Conservation (phyloP, 2,888 invertebrate genomes). For the Agonopterix alstromeriana region DNA sequence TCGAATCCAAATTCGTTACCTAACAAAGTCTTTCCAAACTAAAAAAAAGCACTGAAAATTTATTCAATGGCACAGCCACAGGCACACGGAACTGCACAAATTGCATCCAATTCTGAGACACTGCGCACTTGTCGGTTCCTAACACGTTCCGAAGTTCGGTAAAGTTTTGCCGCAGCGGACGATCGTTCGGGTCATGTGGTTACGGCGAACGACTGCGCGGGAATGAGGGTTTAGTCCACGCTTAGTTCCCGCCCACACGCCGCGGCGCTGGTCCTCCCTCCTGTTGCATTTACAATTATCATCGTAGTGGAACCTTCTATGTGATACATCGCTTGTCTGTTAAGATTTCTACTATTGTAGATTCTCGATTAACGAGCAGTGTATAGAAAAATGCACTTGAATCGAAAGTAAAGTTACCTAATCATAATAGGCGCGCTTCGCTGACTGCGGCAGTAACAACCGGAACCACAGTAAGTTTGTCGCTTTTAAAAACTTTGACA, state of each 20-base stretch:
- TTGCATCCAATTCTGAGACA: constrained; percentile 33
- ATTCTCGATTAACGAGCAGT: too few species aligned
- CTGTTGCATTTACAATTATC: constrained; percentile 25
- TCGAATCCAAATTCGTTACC: constrained; percentile 2
- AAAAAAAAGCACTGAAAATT: constrained; percentile 9
- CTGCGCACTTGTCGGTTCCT: constrained; percentile 17
- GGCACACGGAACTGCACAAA: constrained; percentile 30
- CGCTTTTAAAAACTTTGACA: too few species aligned
- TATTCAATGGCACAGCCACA: constrained; percentile 20
- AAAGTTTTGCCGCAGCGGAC: constrained; percentile 30
- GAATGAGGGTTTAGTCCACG: constrained; percentile 17
- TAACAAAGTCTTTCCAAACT: constrained; percentile 1
- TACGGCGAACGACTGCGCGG: constrained; percentile 19
- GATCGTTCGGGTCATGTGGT: constrained; percentile 9
- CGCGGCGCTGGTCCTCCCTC: constrained; percentile 21
- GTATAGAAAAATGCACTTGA: too few species aligned
- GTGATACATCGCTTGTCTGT: too few species aligned
- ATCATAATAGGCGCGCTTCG: too few species aligned
- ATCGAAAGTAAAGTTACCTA: too few species aligned
- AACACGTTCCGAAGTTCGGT: constrained; percentile 9
- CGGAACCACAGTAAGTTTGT: too few species aligned
- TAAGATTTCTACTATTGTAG: too few species aligned
- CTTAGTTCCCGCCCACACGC: constrained; percentile 23
- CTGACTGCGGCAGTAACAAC: too few species aligned
- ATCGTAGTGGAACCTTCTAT: too few species aligned